Base-by-base conservation (phyloP, 2,888 invertebrate genomes). In the Eueremaeus valkanovi region DNA sequence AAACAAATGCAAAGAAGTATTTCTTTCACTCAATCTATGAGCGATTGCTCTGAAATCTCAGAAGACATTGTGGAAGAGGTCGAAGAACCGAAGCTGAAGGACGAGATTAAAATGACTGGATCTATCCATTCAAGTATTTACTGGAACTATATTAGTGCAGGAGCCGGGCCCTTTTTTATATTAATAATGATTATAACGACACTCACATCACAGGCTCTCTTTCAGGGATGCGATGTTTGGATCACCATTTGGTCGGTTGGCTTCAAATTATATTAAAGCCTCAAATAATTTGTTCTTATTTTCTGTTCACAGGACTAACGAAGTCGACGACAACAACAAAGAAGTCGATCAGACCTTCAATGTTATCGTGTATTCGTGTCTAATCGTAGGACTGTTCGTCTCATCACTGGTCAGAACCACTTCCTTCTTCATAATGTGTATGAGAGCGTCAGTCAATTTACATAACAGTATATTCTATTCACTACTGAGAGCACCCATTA, bases 121-220 rank as follows among this genome's bases (percentile, higher is more conserved):
- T n/a, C n/a, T n/a, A n/a, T n/a, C n/a, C n/a, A n/a, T n/a, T n/a
- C n/a, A n/a, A n/a, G n/a, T n/a, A n/a, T n/a, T n/a, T 84, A 83
- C 76, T 74, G 79, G 73, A 81, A 86, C 0, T 89, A 88, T 81
- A 86, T 88, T 61, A 84, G 82, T 75, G 87, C 87, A 45, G 89
- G 89, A 0, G 87, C 87, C 0, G 86, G 86, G 49, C 82, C 84
- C 1, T 80, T 85, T 61, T 85, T 86, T 0, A 85, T 89, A 82
- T 74, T 85, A 0, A 40, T 87, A 0, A 82, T 89, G 9, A 82
- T 86, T 5, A 42, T 85, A 0, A 79, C 83, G 24, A 84, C 84
- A 79, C 72, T 84, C 8, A 75, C 81, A 0, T 82, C 83, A 2
- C 84, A 84, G 79, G 76, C 79, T 0, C 76, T 82, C 9, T 83